A percentile compares a stretch with the other conserved stretches of the same genome.
Evolutionary conservation across 2,113 vertebrate genomes (phyloP).

Genomic region (Arenaria interpres): DNA sequence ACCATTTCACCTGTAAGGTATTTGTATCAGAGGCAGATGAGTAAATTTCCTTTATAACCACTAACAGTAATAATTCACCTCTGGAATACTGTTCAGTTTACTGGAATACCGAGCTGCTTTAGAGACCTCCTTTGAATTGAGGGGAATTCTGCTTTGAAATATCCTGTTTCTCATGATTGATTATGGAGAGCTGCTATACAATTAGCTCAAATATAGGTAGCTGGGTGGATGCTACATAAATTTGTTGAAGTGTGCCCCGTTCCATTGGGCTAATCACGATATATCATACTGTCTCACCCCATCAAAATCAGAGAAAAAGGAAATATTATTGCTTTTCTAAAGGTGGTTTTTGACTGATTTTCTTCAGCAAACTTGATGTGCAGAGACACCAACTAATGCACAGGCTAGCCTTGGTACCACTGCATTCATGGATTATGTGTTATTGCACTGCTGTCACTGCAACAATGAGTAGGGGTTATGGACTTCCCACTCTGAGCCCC

Average conservation of each 20-base stretch:
- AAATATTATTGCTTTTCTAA: not conserved
- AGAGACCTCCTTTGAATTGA: not conserved
- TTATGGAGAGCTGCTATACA: not conserved
- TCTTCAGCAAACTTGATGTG: not conserved
- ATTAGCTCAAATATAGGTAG: not conserved
- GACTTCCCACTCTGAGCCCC: not conserved
- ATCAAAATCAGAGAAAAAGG: not conserved
- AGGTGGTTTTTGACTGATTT: not conserved
- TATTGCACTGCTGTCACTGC: not conserved
- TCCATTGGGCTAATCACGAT: not conserved
- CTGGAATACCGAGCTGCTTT: not conserved
- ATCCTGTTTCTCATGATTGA: not conserved
- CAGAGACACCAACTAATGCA: fast-evolving
- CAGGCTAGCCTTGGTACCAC: not conserved
- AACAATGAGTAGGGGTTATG: not conserved
- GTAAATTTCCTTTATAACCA: not conserved
- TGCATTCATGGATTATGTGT: fast-evolving
- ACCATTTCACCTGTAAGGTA: not conserved
- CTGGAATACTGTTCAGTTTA: not conserved
- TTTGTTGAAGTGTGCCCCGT: not conserved
- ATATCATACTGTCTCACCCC: not conserved
- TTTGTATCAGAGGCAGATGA: not conserved
- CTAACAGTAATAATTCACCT: not conserved
- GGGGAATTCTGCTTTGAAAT: not conserved
- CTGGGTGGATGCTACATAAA: not conserved